These are phyloP conservation scores for Azemiops feae DNA, from an alignment of 2,113 vertebrate species.

Conservation along the genomic window DNA sequence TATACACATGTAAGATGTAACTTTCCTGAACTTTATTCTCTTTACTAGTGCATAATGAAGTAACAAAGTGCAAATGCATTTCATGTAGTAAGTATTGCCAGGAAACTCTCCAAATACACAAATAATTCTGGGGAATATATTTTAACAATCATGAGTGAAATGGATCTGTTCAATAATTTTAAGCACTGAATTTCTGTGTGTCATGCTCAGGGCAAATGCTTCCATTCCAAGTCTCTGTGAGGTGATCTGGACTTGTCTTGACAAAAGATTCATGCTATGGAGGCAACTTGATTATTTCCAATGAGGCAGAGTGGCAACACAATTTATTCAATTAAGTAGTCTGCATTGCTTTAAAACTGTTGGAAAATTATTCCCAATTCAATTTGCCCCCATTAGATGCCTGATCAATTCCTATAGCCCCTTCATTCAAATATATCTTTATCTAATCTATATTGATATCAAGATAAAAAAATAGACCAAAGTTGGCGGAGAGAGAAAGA, in stretches of 20 bases:
- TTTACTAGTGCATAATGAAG: background rate
- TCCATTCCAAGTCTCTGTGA: background rate
- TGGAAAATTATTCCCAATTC: background rate
- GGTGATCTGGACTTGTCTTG: background rate
- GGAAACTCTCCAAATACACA: background rate
- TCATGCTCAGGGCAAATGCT: background rate
- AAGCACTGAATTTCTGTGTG: background rate
- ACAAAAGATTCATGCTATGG: background rate
- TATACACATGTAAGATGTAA: background rate
- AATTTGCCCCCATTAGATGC: background rate
- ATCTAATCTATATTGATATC: background rate
- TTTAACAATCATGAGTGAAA: background rate
- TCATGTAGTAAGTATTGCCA: background rate
- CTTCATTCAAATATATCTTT: background rate
- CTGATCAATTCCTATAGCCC: background rate
- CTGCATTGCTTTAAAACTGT: background rate
- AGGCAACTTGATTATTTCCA: background rate
- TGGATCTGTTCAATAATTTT: background rate
- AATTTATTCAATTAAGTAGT: background rate
- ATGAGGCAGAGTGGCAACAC: background rate
- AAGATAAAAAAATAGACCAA: background rate
- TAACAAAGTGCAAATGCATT: background rate
- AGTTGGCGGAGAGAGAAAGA: background rate
- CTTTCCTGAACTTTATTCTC: background rate
- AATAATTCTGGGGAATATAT: background rate